Conservation (phyloP, 2,888 invertebrate genomes). For the Theristus sp. region DNA sequence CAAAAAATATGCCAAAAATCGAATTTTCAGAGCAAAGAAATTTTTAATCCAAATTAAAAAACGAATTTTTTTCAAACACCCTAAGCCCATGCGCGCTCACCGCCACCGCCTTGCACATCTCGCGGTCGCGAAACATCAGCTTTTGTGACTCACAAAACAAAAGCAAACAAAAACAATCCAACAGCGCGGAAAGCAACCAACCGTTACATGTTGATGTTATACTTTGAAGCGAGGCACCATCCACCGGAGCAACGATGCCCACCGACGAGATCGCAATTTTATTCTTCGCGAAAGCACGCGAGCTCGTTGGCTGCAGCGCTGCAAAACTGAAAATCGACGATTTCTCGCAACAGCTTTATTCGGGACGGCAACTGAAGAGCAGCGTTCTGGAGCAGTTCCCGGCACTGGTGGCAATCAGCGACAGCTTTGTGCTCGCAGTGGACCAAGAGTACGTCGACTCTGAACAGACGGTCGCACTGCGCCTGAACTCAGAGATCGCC, state of each 20-base stretch:
- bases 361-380: not conserved
- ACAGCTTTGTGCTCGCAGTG: not conserved
- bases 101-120: not conserved
- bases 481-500: not conserved
- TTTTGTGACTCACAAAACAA: not conserved
- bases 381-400: not conserved
- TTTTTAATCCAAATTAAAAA: no score
- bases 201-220: no score
- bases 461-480: not conserved
- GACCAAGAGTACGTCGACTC: not conserved
- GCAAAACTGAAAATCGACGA: not conserved
- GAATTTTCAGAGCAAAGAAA: no score
- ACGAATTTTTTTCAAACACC: no score
- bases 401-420: not conserved
- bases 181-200: not conserved
- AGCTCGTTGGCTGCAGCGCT: not conserved
- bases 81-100: no score
- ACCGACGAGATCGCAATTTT: not conserved
- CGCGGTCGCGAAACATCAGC: not conserved
- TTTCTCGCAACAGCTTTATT: not conserved
- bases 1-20: no score
- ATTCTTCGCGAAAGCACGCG: not conserved
- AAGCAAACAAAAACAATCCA: not conserved
- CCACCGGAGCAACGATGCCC: not conserved
- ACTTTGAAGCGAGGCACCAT: no score